Evolutionary conservation across 2,888 invertebrate genomes (phyloP).

Genomic region (Sericinus montela): DNA sequence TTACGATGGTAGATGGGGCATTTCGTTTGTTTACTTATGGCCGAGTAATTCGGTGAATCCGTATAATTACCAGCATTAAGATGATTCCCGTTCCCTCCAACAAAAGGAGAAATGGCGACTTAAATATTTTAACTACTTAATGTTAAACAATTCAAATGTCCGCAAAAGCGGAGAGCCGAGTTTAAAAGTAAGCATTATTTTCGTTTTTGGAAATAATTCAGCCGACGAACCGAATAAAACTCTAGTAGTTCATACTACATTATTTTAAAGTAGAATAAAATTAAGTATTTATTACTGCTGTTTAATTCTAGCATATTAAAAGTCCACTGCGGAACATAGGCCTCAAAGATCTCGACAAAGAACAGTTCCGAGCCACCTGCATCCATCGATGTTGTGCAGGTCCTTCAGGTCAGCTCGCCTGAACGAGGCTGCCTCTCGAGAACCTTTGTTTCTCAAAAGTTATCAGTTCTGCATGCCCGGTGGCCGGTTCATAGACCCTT

Average conservation of each 20-base stretch:
- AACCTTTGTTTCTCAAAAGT: no score
- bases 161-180: slow-evolving; percentile 37
- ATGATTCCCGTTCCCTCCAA: slow-evolving; percentile 66
- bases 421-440: no score
- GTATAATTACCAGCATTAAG: slow-evolving; percentile 79
- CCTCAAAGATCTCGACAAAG: no score
- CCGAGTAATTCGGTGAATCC: slow-evolving; percentile 76
- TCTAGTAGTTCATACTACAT: background rate
- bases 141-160: slow-evolving; percentile 76
- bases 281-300: no score
- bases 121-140: slow-evolving; percentile 50
- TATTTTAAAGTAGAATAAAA: background rate
- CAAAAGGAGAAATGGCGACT: slow-evolving; percentile 39
- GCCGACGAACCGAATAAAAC: background rate
- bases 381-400: no score
- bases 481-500: no score
- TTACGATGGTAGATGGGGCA: slow-evolving; percentile 76
- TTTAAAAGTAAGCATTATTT: slow-evolving; percentile 69
- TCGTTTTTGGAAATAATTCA: slow-evolving; percentile 26
- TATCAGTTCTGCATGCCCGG: no score
- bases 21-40: slow-evolving; percentile 76
- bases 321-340: no score
- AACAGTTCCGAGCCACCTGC: no score
- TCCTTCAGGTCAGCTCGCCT: no score
- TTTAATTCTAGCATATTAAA: no score